Base-by-base conservation (phyloP, 2,888 invertebrate species). In the Peribatodes rhomboidaria region DNA sequence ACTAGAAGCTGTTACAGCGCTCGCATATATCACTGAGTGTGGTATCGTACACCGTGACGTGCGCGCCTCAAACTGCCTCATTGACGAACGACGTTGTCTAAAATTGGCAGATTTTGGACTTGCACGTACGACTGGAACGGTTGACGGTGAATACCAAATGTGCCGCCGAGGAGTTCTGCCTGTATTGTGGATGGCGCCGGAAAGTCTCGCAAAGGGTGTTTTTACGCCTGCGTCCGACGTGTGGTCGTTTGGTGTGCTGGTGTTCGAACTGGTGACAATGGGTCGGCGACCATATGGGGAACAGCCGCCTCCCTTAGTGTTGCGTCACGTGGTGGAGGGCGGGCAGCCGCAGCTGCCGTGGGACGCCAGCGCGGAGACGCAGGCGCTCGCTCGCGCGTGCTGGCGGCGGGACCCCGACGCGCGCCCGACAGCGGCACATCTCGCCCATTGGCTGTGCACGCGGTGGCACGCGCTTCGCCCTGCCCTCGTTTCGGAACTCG, bases 171-270 rank as follows among this genome's bases (percentile, higher is more conserved):
- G 96, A 86, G 96, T 96, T 74, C 95, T 97, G 94, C 98, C 98
- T 0, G 97, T 98, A 1, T 92, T 97, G 67, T 98, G 98, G 98
- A 98, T 98, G 98, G 96, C 98, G 0, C 98, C 98, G 0, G 98
- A 98, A 87, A 96, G 97, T 72, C 88, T 98, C 35, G 94, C 94
- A 1, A 87, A 95, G 16, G 98, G 98, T 1, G 93, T 96, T 61
- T 98, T 98, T 84, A 97, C 97, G 0, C 94, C 96, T 9, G 95
- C 96, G 39, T 97, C 98, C 0, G 98, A 98, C 85, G 95, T 98
- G 42, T 98, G 98, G 98, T 96, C 97, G 63, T 97, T 95, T 79
- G 98, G 98, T 14, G 96, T 98, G 49, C 92, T 98, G 1, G 87
- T 98, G 7, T 97, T 96, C 78, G 97, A 97, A 88, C 95, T 98